These are phyloP conservation scores for Microtus richardsoni DNA, from an alignment of 2,113 vertebrate genomes.

Conservation along the genomic window DNA sequence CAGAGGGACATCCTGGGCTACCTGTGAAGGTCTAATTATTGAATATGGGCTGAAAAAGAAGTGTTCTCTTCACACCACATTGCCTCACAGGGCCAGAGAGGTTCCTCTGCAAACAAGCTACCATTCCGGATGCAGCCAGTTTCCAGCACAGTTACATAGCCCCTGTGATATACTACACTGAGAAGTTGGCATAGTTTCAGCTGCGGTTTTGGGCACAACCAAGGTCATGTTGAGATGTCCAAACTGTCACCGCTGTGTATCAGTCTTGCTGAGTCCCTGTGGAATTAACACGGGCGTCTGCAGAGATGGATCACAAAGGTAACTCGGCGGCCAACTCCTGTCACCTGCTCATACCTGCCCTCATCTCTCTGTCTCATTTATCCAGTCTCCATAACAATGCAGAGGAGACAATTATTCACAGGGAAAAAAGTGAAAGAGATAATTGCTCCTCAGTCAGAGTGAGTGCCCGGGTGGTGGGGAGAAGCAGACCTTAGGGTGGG, in stretches of 20 bases:
- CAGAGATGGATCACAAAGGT: constrained; percentile 68
- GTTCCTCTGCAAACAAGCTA: not conserved
- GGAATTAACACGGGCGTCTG: constrained; percentile 44
- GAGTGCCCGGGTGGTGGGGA: not conserved
- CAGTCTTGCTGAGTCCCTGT: constrained; percentile 67
- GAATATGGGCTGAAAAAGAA: not conserved
- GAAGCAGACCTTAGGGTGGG: not conserved
- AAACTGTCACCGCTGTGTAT: constrained; percentile 68
- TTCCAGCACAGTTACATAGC: not conserved
- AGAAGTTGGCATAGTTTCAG: constrained; percentile 42
- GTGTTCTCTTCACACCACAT: not conserved
- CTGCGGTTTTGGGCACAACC: constrained; percentile 64
- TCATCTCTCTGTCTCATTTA: constrained; percentile 74
- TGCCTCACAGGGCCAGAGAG: not conserved
- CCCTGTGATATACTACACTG: constrained; percentile 43
- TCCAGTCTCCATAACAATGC: constrained; percentile 32
- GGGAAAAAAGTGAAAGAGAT: not conserved
- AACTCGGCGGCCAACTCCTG: constrained; percentile 57
- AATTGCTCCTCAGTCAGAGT: not conserved
- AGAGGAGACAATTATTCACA: not conserved
- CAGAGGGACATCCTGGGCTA: not conserved
- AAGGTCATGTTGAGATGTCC: constrained; percentile 76
- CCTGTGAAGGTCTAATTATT: not conserved
- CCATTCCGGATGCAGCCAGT: not conserved
- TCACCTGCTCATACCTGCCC: constrained; percentile 57